Base-by-base conservation (phyloP, 2,888 invertebrate genomes). In the Ectobius pallidus region DNA sequence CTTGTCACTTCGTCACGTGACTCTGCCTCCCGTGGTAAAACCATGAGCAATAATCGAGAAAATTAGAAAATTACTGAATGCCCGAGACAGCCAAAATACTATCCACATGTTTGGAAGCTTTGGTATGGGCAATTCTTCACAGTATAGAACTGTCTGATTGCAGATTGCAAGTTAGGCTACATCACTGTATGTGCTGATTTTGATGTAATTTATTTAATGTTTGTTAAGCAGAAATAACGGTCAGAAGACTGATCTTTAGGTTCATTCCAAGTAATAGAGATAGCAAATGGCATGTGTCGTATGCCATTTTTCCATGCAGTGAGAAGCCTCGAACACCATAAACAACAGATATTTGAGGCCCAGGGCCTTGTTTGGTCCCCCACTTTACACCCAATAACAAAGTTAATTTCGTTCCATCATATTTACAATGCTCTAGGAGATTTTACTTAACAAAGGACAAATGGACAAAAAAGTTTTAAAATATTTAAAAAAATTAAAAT, bases 151-250 rank as follows among this genome's bases (percentile, higher is more conserved):
- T 20, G 69, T 55, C 55, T 55, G 32, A 69, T 69, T 52, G 69
- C 32, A n/a, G 55, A 32, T 52, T 30, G 55, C 32, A 69, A 52
- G n/a, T 69, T 27, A 52, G 69, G 55, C 34, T 69, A 69, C 52
- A 55, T 25, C 39, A 55, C 34, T 55, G 55, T 69, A 34, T 32
- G 55, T 1, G 52, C 32, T 32, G 69, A 55, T 22, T 69, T 46
- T n/a, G 46, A 44, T 7, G 3, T 44, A 67, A 27, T 2, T 22
- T 46, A 3, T 46, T 46, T 27, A 20, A 69, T 69, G 39, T 55
- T 27, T 70, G 34, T 46, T 25, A 68, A 20, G 0, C 58, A 69
- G 69, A 72, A 69, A 22, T 68, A 61, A 61, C 68, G 58, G 69
- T 72, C 22, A 55, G 44, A 32, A 22, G 63, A 25, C 25, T 69